Base-by-base conservation (phyloP, 2,888 invertebrate genomes). In the Drosophila paramelanica region DNA sequence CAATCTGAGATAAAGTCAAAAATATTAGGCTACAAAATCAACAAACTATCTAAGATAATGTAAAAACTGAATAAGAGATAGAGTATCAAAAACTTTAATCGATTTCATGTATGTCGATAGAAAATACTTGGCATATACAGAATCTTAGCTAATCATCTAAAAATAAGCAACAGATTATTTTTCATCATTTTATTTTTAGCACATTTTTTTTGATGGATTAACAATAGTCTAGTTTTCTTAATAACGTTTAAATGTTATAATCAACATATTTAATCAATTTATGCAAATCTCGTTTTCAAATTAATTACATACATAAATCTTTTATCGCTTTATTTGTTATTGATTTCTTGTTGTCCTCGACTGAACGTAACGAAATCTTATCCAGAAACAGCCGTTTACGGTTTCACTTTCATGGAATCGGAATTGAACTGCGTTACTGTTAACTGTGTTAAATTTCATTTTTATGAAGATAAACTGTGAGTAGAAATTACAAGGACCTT, bases 331-430 rank as follows among this genome's bases (percentile, higher is more conserved):
- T n/a, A 46, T 27, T 17, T 49, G n/a, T 11, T 47, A 11, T 42
- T 42, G 6, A 5, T 20, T 31, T 11, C n/a, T 50, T 27, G 25
- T 49, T 8, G 25, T 57, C 50, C 53, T 45, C 17, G 23, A 7
- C 7, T 31, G 10, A 36, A 10, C 10, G 11, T 14, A 25, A 36
- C 10, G 1, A 42, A 46, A 47, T 38, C n/a, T 38, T 38, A 46
- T 42, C 31, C 36, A 47, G 23, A 52, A 46, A 49, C 20, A 33
- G 7, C 31, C 36, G 50, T 31, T 67, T 73, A 55, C 74, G 56
- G 76, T 76, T 66, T 66, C 53, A 55, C 60, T 50, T 76, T 73
- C 50, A 23, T 41, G 13, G 6, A 39, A 45, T 42, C 71, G 43
- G 31, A 36, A 38, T 49, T 49, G 52, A 3, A 51, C 23, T 33